phyloP scores from a whole-genome alignment of 2,888 invertebrate species.

The Dicycla oo region DNA sequence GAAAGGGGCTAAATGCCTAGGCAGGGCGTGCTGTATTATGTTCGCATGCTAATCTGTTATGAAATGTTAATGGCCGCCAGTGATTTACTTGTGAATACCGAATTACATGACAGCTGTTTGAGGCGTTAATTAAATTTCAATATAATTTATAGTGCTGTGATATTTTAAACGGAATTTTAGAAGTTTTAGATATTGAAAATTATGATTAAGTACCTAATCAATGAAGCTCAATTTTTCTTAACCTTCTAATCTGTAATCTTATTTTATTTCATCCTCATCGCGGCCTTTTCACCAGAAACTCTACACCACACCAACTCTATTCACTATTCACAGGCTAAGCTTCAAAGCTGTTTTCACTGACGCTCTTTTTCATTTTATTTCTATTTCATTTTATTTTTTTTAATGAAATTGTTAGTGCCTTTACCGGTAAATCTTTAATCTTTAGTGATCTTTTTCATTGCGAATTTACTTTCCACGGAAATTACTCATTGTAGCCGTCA shows the following conservation, averaged over 20 bases:
- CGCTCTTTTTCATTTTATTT: neutral
- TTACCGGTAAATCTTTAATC: too few species aligned
- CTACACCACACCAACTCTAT: neutral
- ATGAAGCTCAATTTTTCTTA: too few species aligned
- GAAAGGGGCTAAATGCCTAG: too few species aligned
- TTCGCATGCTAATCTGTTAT: too few species aligned
- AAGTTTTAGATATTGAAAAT: neutral
- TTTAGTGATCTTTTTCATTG: neutral
- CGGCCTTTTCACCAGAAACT: constrained; percentile 13
- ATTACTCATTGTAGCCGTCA: neutral
- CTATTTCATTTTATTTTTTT: too few species aligned
- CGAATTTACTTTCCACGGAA: neutral
- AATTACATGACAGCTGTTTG: constrained; percentile 1
- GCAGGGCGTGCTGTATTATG: too few species aligned
- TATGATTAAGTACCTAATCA: too few species aligned
- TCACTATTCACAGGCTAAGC: constrained; percentile 28
- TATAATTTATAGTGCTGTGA: neutral
- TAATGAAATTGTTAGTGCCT: neutral
- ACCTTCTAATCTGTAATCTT: too few species aligned
- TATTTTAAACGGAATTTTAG: neutral
- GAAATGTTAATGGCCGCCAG: too few species aligned
- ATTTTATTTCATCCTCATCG: too few species aligned
- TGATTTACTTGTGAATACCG: too few species aligned
- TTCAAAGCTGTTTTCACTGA: constrained; percentile 25
- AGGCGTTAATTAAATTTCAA: constrained; percentile 5